Evolutionary conservation across 2,888 invertebrate species (phyloP).

Genomic region (Ochropleura plecta): DNA sequence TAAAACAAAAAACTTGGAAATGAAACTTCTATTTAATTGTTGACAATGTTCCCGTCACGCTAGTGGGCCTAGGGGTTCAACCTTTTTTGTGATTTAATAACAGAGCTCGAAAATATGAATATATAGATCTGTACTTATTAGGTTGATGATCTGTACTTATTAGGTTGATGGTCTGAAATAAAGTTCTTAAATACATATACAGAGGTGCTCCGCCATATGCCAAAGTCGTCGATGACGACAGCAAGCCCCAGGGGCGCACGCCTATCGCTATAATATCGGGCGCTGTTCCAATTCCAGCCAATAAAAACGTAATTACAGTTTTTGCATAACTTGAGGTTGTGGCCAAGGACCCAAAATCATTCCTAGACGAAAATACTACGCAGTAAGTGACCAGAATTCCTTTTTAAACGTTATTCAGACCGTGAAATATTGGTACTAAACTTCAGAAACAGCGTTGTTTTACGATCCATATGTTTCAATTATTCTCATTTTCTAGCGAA

Average conservation of each 20-base stretch:
- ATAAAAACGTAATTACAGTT: conserved; percentile 30
- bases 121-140: too few relatives aligned
- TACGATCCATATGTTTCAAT: conserved; percentile 23
- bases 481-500: conserved; percentile 29
- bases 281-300: conserved; percentile 30
- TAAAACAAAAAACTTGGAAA: neutral
- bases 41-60: neutral
- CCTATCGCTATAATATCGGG: conserved; percentile 21
- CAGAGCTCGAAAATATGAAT: too few relatives aligned
- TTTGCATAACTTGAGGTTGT: conserved; percentile 15
- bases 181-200: too few relatives aligned
- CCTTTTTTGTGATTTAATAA: too few relatives aligned
- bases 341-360: conserved; percentile 6
- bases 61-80: neutral
- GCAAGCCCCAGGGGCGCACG: conserved; percentile 15
- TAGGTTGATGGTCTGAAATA: too few relatives aligned
- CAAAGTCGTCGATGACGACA: conserved; percentile 27
- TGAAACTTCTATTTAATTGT: neutral
- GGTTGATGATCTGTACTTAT: too few relatives aligned
- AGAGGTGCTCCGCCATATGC: neutral
- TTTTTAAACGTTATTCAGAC: conserved; percentile 5
- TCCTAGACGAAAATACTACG: conserved; percentile 16
- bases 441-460: conserved; percentile 17
- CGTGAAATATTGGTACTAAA: conserved; percentile 23
- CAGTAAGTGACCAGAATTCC: conserved; percentile 2